Evolutionary conservation across 2,888 invertebrate species (phyloP).

Genomic region (Branchipolynoe longqiensis): DNA sequence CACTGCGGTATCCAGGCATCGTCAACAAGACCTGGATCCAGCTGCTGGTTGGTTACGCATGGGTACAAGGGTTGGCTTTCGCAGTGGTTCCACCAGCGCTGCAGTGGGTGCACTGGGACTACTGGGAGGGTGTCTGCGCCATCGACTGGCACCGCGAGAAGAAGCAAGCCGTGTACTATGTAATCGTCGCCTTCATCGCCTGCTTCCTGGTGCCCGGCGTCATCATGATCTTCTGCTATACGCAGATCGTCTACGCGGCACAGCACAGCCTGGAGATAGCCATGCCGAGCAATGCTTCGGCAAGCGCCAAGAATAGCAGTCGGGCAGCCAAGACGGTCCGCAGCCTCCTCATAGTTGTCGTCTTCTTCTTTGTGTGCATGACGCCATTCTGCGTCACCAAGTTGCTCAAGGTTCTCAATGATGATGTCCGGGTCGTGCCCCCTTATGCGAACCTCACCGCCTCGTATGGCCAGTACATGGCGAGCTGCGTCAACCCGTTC

Average conservation of each 20-base stretch:
- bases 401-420: constrained; percentile 75
- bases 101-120: constrained; percentile 79
- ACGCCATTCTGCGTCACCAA: constrained; percentile 81
- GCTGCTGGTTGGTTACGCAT: constrained; percentile 71
- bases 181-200: constrained; percentile 74
- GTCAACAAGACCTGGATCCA: constrained; percentile 69
- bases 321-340: constrained; percentile 70
- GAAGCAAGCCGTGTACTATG: constrained; percentile 72
- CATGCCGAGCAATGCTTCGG: neutral
- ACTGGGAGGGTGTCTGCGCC: constrained; percentile 80
- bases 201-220: constrained; percentile 77
- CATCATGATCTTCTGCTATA: constrained; percentile 73
- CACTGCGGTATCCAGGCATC: constrained; percentile 72
- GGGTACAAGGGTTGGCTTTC: constrained; percentile 78
- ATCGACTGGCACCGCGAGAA: constrained; percentile 76
- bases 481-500: constrained; percentile 80
- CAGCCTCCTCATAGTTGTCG: constrained; percentile 77
- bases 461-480: constrained; percentile 75
- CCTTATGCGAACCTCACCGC: constrained; percentile 74
- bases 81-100: constrained; percentile 72
- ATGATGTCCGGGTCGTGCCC: constrained; percentile 69
- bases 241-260: constrained; percentile 67
- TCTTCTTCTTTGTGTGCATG: constrained; percentile 79
- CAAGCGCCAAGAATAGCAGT: constrained; percentile 63
- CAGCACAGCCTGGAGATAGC: neutral